Evolutionary conservation across 2,797 vertebrate species (phyloP), one percentile per base, ranked within the genome.

Genomic region (Eutrigla gurnardus): DNA sequence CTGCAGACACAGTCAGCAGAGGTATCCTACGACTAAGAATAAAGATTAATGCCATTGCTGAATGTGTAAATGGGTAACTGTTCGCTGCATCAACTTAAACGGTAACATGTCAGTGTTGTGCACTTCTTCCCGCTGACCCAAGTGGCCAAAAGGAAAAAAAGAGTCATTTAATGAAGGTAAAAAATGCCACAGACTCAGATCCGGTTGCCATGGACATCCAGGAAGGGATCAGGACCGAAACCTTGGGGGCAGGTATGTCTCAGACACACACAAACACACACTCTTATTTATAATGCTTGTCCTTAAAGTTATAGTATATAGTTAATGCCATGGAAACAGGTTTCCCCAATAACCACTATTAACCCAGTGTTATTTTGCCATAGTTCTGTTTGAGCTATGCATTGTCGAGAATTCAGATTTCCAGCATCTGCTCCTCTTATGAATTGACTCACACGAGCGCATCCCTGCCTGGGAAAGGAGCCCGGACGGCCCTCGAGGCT

Each of bases 401-500:
- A n/a, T 66, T 33, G 39, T 33, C 15, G 7, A 45, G 45, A 61
- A 14, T 55, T 75, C 25, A 36, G 32, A 25, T 49, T 33, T 54
- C 45, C 46, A 39, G 52, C 37, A 14, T 67, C 36, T 58, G 33
- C 53, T 15, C 36, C 75, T 75, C 62, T 40, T 6, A 32, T 58
- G 47, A 60, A 18, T n/a, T 47, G 12, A 62, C 7, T 32, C 61
- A 42, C 42, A 60, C 60, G 37, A 54, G 68, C 75, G 53, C 65
- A 14, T 17, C 59, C 54, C 49, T 17, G 63, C 50, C 79, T 84
- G 83, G 78, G 80, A 87, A 87, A 70, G 8, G 18, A 80, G 58
- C 36, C 78, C 3, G 52, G 47, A 60, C 64, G 74, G 25, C 72
- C 86, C 87, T 82, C 0, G 49, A 84, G 88, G 83, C 84, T 81